Conservation (phyloP, 2,797 vertebrate genomes). For the Malurus leucopterus region DNA sequence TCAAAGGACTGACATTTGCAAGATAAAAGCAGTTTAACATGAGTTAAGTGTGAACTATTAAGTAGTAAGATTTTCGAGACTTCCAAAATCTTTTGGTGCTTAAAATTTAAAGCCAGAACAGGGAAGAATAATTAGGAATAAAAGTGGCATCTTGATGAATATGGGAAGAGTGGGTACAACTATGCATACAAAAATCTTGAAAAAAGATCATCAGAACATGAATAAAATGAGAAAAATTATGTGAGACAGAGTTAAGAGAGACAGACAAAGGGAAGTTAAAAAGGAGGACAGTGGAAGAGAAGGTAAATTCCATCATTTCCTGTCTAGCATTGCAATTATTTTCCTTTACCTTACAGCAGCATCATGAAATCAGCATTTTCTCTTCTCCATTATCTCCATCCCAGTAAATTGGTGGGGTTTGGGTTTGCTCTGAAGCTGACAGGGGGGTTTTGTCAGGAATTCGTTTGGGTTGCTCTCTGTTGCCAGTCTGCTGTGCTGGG, state of each 20-base stretch:
- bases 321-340: neutral
- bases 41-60: neutral
- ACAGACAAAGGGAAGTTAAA: neutral
- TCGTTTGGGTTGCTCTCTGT: conserved; percentile 52
- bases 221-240: neutral
- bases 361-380: conserved; percentile 1
- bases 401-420: neutral
- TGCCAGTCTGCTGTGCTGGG: conserved; percentile 41
- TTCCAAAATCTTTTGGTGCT: neutral
- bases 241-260: neutral
- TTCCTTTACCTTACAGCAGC: neutral
- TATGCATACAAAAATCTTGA: neutral
- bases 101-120: neutral
- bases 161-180: neutral
- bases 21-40: neutral
- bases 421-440: conserved; percentile 7
- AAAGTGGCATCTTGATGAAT: neutral
- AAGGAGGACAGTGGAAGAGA: neutral
- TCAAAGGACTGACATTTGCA: neutral
- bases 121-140: neutral
- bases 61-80: neutral
- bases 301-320: neutral
- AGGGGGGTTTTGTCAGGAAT: conserved; percentile 58
- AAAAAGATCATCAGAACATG: neutral
- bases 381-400: neutral